Evolutionary conservation across 2,797 vertebrate species (phyloP).

Genomic region (Discoglossus pictus): DNA sequence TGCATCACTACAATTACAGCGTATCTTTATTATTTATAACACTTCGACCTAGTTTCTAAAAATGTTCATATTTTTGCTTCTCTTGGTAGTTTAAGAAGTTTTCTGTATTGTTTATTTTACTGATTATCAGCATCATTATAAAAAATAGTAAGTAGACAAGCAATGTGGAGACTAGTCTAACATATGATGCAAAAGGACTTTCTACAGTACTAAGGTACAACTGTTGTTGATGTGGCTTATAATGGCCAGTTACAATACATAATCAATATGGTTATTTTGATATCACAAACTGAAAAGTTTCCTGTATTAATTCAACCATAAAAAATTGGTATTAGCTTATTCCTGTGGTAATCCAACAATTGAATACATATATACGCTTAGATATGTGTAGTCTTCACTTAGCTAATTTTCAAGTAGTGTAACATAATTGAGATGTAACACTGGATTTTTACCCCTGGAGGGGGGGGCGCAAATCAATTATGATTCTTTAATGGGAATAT

Average conservation of each 20-base stretch:
- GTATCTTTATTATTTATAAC: conserved; percentile 40
- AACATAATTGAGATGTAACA: conserved; percentile 18
- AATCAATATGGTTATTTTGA: conserved; percentile 56
- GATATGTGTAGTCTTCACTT: conserved; percentile 21
- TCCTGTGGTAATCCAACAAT: conserved; percentile 68
- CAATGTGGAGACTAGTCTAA: conserved; percentile 65
- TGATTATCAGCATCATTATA: conserved; percentile 64
- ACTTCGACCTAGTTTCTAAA: conserved; percentile 59
- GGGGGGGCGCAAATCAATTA: conserved; percentile 22
- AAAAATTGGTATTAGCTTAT: conserved; percentile 74
- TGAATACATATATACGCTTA: conserved; percentile 54
- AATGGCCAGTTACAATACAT: conserved; percentile 72
- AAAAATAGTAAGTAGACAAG: conserved; percentile 69
- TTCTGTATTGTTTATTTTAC: conserved; percentile 62
- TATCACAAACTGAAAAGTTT: conserved; percentile 66
- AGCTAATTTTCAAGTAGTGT: conserved; percentile 37
- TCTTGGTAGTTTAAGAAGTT: conserved; percentile 61
- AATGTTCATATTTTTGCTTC: conserved; percentile 63
- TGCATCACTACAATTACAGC: conserved; percentile 67
- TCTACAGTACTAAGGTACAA: conserved; percentile 59
- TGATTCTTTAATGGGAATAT: conserved; percentile 12
- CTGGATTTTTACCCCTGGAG: conserved; percentile 9
- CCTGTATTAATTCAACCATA: conserved; percentile 63
- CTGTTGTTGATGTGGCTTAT: conserved; percentile 56
- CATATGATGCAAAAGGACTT: conserved; percentile 62